phyloP scores from a whole-genome alignment of 2,113 vertebrate species.

The Pterocles burchelli region DNA sequence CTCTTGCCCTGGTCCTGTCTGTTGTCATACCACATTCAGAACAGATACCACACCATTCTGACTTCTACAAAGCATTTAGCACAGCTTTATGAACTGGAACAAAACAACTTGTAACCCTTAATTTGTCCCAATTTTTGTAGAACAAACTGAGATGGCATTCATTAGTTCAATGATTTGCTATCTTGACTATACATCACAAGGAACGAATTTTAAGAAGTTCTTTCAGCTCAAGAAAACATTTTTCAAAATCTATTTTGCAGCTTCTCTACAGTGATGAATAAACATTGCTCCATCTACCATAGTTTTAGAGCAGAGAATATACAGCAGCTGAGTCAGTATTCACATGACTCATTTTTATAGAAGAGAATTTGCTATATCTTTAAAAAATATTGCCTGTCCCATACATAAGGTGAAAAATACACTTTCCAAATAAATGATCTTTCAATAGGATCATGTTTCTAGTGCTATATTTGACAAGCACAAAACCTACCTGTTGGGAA shows the following conservation, averaged over 20 bases:
- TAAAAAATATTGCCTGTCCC: background rate
- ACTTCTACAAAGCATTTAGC: background rate
- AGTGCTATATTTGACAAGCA: background rate
- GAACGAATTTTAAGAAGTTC: background rate
- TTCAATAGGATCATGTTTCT: background rate
- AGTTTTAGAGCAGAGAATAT: background rate
- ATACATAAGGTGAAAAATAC: background rate
- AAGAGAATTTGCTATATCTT: background rate
- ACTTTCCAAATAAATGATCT: background rate
- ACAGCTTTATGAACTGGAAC: background rate
- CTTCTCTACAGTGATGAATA: background rate
- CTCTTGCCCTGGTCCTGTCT: background rate
- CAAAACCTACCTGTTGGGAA: conserved; percentile 84
- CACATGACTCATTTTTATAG: background rate
- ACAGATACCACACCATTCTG: background rate
- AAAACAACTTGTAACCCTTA: background rate
- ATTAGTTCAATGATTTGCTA: background rate
- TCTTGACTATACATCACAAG: background rate
- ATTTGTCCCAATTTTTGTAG: background rate
- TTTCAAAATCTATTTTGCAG: background rate
- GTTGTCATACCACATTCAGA: background rate
- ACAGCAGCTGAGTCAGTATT: background rate
- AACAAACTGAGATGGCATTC: background rate
- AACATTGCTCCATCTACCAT: background rate
- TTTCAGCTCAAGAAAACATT: background rate